Evolutionary conservation across 92 coral and sea anemone genomes (phyloP).

Genomic region (Porites evermanni): DNA sequence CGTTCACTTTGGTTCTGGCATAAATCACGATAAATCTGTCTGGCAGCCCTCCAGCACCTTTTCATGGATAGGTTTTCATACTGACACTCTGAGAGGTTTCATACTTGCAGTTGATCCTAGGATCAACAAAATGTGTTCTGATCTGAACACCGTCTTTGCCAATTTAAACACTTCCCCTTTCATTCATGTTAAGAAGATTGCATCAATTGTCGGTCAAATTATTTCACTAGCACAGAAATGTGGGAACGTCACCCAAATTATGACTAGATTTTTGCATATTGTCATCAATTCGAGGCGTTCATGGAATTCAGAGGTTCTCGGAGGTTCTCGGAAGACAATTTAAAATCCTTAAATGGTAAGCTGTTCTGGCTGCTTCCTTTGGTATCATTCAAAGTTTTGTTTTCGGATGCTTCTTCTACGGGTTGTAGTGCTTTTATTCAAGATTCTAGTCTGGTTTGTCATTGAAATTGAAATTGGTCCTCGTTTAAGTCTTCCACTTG

Average conservation of each 20-base stretch:
- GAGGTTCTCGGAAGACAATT: not conserved
- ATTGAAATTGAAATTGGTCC: slow-evolving; percentile 5
- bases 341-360: not conserved
- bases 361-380: not conserved
- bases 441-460: slow-evolving; percentile 10
- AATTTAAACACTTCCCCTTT: not conserved
- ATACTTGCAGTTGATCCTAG: not conserved
- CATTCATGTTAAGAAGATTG: slow-evolving; percentile 4
- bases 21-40: not conserved
- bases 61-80: slow-evolving; percentile 13
- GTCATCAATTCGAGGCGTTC: not conserved
- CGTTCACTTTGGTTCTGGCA: not conserved
- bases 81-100: not conserved
- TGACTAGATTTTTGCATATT: slow-evolving; percentile 11
- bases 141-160: not conserved
- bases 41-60: not conserved
- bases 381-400: not conserved
- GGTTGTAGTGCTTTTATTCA: slow-evolving; percentile 5
- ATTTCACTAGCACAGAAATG: not conserved
- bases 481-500: slow-evolving; percentile 19
- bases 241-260: slow-evolving; percentile 18
- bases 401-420: slow-evolving; percentile 3
- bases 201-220: slow-evolving; percentile 5
- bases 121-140: not conserved
- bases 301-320: not conserved